These are phyloP conservation scores for Pterophyllum scalare DNA, from an alignment of 2,113 vertebrate species.

Conservation along the genomic window DNA sequence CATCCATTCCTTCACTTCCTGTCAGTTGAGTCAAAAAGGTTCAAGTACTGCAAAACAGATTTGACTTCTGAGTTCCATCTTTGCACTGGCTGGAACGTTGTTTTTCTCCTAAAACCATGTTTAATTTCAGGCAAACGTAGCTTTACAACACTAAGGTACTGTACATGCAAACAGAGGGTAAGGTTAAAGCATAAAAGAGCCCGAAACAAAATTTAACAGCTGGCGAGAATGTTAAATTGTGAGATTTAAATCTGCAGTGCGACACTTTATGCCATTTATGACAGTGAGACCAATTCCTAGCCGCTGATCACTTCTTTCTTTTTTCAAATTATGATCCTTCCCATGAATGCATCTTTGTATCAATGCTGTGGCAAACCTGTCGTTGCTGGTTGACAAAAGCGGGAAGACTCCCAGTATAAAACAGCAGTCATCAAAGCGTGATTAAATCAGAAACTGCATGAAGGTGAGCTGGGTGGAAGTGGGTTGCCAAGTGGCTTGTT, in stretches of 20 bases:
- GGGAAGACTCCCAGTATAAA: background rate
- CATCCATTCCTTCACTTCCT: constrained; percentile 63
- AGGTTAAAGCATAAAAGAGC: background rate
- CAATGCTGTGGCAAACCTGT: background rate
- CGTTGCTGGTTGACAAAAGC: background rate
- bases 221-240: background rate
- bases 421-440: no score
- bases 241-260: constrained; percentile 14
- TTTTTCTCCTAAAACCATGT: constrained; percentile 20
- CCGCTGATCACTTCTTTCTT: background rate
- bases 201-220: background rate
- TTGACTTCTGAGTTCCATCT: constrained; percentile 9
- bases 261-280: background rate
- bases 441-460: background rate
- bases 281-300: background rate
- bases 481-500: background rate
- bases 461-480: background rate
- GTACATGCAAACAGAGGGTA: background rate
- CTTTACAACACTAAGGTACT: background rate
- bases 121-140: constrained; percentile 22
- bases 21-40: constrained; percentile 29
- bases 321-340: background rate
- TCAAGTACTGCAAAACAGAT: constrained; percentile 32
- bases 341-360: background rate
- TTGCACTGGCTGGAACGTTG: constrained; percentile 20